Evolutionary conservation across 2,888 invertebrate genomes (phyloP).

Genomic region (Chrysolina oricalcia): DNA sequence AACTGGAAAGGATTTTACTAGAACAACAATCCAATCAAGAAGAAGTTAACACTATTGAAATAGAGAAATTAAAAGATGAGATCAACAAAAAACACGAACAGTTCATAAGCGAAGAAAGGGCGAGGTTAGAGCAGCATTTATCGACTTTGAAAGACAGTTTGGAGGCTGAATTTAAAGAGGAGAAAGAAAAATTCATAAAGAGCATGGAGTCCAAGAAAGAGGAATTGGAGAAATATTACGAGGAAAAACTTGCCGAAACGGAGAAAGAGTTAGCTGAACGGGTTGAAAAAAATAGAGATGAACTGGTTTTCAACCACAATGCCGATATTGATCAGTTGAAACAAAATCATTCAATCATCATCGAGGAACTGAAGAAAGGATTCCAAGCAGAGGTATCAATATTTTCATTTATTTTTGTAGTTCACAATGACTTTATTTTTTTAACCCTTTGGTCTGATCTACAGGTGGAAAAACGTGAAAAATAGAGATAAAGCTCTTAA

Average conservation of each 20-base stretch:
- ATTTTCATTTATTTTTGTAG: no score
- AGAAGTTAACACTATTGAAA: conserved; percentile 66
- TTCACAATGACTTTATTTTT: no score
- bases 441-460: no score
- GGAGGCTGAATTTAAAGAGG: conserved; percentile 60
- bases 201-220: conserved; percentile 66
- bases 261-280: conserved; percentile 74
- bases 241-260: conserved; percentile 73
- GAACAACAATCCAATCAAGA: conserved; percentile 67
- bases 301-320: conserved; percentile 75
- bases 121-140: conserved; percentile 71
- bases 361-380: conserved; percentile 78
- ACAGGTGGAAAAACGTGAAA: no score
- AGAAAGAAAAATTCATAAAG: conserved; percentile 66
- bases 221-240: conserved; percentile 72
- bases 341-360: conserved; percentile 76
- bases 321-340: conserved; percentile 74
- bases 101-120: conserved; percentile 64
- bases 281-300: conserved; percentile 70
- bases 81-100: conserved; percentile 71
- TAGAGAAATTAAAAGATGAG: conserved; percentile 74
- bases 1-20: conserved; percentile 74
- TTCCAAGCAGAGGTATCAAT: conserved; percentile 77
- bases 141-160: conserved; percentile 72
- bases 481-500: no score